Evolutionary conservation across 2,888 invertebrate genomes (phyloP), one percentile per base, ranked within the genome.

Genomic region (Cryptosula pallasiana): DNA sequence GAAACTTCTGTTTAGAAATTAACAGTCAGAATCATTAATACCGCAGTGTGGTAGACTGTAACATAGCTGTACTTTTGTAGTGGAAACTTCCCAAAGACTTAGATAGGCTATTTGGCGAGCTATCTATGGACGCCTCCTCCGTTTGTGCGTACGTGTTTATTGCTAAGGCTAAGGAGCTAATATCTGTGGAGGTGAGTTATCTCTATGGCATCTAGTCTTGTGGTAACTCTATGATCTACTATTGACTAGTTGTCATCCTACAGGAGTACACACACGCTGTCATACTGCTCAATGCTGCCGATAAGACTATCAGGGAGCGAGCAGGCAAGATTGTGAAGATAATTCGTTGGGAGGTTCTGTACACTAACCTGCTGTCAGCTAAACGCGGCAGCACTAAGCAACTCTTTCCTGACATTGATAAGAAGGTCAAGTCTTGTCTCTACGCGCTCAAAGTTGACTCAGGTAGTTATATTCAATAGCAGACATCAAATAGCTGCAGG

Each of bases 1-100:
- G n/a, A n/a, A n/a, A n/a, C n/a, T n/a, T n/a, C n/a, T n/a, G n/a
- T n/a, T n/a, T n/a, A n/a, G n/a, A n/a, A n/a, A n/a, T n/a, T n/a
- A n/a, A n/a, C n/a, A n/a, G n/a, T n/a, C n/a, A n/a, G n/a, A n/a
- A n/a, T n/a, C n/a, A n/a, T n/a, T n/a, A n/a, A n/a, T n/a, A n/a
- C n/a, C n/a, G n/a, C n/a, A n/a, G n/a, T n/a, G n/a, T n/a, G n/a
- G n/a, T n/a, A n/a, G n/a, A n/a, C n/a, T n/a, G n/a, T n/a, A n/a
- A n/a, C n/a, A n/a, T n/a, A n/a, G n/a, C n/a, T n/a, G n/a, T n/a
- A n/a, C n/a, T 27, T 16, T 63, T 63, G 2, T 63, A 63, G 63
- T 63, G 63, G 63, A 63, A 63, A 63, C 63, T 63, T 27, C 63
- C 63, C 32, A 63, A 63, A 63, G 63, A 63, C 13, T 32, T 63